Evolutionary conservation across 1,140 invertebrate species (phyloP).

Genomic region (Acromyrmex charruanus): DNA sequence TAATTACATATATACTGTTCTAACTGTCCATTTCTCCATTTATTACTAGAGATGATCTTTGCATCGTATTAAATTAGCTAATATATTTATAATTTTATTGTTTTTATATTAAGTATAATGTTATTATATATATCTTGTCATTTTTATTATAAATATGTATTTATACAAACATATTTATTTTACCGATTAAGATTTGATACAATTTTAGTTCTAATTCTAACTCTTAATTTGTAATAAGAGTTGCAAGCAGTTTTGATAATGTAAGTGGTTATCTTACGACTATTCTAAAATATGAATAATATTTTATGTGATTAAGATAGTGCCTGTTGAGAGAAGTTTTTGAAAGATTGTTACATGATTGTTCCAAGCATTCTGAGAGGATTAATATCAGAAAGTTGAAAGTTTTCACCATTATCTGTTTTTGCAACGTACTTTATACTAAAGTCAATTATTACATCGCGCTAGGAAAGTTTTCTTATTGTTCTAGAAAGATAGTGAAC

Average conservation of each 20-base stretch:
- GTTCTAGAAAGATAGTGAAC: conserved; percentile 20
- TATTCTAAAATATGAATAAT: conserved; percentile 3
- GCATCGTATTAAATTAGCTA: neutral
- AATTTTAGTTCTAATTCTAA: neutral
- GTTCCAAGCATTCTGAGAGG: conserved; percentile 11
- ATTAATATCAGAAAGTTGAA: conserved; percentile 49
- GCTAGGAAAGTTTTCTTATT: conserved; percentile 43
- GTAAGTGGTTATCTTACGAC: neutral
- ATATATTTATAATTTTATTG: neutral
- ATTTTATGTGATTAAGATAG: conserved; percentile 25
- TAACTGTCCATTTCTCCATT: neutral
- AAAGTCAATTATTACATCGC: conserved; percentile 40
- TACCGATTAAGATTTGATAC: neutral
- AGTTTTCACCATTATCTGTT: conserved; percentile 34
- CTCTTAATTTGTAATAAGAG: neutral
- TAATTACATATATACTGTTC: neutral
- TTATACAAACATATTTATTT: neutral
- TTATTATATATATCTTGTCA: neutral
- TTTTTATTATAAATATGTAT: neutral
- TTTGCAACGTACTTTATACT: conserved; percentile 30
- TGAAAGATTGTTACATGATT: conserved; percentile 34
- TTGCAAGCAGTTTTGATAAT: conserved; percentile 5
- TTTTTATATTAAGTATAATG: neutral
- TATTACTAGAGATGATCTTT: neutral
- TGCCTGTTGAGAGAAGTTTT: conserved; percentile 22